phyloP scores from a whole-genome alignment of 64 coral and sea anemone genomes.

The Dendronephthya gigantea region DNA sequence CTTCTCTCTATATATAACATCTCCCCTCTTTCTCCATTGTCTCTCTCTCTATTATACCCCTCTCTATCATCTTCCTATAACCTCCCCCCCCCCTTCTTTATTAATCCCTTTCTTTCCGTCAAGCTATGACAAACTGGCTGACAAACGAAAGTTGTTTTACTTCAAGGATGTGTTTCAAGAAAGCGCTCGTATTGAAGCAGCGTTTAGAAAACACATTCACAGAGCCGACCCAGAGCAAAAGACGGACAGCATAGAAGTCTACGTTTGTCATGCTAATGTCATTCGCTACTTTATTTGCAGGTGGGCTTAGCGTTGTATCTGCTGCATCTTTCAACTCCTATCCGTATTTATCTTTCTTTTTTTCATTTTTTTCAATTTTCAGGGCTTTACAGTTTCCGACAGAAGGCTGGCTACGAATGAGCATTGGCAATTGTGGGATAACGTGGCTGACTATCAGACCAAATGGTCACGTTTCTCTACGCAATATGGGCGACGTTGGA shows the following conservation, averaged over 20 bases:
- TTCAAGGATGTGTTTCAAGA: constrained; percentile 74
- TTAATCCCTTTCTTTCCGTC: no score
- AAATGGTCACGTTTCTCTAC: constrained; percentile 59
- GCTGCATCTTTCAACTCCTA: background rate
- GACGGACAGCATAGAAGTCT: constrained; percentile 78
- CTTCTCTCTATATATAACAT: no score
- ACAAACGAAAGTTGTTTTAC: no score
- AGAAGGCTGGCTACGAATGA: constrained; percentile 88
- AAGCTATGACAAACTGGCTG: no score
- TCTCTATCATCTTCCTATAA: no score
- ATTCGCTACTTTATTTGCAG: constrained; percentile 97
- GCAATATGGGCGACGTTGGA: constrained; percentile 61
- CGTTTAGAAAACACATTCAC: constrained; percentile 85
- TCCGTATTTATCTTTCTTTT: background rate
- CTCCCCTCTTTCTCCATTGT: no score
- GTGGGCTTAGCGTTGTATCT: constrained; percentile 33
- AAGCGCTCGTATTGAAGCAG: constrained; percentile 90
- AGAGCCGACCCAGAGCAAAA: constrained; percentile 74
- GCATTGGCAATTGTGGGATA: constrained; percentile 83
- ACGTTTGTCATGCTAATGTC: constrained; percentile 93
- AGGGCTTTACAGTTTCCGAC: constrained; percentile 91
- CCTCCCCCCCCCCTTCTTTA: no score
- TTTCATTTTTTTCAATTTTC: background rate
- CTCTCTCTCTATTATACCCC: no score
- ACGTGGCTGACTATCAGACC: constrained; percentile 78